Evolutionary conservation across 2,113 vertebrate species (phyloP).

Genomic region (Calyptommatus sinebrachiatus): DNA sequence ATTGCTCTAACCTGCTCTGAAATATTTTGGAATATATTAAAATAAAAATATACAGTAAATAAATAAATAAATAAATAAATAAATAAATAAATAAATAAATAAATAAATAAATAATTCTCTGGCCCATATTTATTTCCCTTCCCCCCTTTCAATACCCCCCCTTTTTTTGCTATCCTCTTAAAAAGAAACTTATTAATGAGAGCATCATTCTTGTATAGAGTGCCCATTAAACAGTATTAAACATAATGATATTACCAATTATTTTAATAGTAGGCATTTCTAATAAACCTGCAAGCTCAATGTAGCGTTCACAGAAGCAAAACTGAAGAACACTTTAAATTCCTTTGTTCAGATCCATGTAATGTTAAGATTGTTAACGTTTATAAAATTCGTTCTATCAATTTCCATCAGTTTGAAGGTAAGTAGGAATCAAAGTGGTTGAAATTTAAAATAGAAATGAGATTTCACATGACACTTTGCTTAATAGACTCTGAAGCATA

Average conservation of each 20-base stretch:
- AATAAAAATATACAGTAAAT: no score
- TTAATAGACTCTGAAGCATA: background rate
- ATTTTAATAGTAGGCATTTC: conserved; percentile 8
- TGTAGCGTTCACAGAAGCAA: conserved; percentile 1
- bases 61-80: no score
- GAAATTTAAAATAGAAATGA: background rate
- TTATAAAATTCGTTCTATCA: background rate
- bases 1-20: no score
- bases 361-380: background rate
- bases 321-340: background rate
- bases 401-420: background rate
- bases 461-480: background rate
- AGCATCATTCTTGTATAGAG: background rate
- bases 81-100: no score
- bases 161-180: background rate
- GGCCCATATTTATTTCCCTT: background rate
- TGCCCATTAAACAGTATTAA: background rate
- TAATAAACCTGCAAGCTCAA: background rate
- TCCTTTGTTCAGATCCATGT: background rate
- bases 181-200: background rate
- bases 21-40: no score
- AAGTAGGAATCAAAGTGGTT: background rate
- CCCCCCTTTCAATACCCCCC: background rate
- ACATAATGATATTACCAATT: background rate
- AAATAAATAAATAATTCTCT: no score